phyloP scores from a whole-genome alignment of 2,888 invertebrate genomes.

The Drosophila antonietae region DNA sequence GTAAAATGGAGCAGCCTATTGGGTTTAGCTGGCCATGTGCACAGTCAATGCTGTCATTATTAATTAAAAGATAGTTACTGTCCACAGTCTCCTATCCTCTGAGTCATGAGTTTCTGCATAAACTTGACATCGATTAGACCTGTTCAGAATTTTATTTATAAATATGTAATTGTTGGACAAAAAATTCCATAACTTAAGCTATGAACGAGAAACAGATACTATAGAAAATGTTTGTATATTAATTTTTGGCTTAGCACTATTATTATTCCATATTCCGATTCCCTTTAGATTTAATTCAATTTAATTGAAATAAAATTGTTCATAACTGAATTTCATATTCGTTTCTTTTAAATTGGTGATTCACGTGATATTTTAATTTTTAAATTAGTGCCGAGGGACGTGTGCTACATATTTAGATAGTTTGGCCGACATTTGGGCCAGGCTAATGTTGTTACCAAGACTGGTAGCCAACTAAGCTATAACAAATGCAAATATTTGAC shows the following conservation, averaged over 20 bases:
- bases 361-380: not conserved
- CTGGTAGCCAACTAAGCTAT: conserved; percentile 35
- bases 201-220: not conserved
- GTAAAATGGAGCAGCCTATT: conserved; percentile 62
- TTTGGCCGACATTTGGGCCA: conserved; percentile 49
- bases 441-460: conserved; percentile 34
- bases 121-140: not conserved
- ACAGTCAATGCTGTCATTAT: conserved; percentile 37
- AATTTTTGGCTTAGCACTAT: not conserved
- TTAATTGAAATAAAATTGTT: not conserved
- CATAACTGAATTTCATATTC: not conserved
- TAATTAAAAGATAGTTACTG: conserved; percentile 43
- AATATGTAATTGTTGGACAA: too few relatives aligned
- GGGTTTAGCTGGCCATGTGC: conserved; percentile 32
- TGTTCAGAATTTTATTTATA: too few relatives aligned
- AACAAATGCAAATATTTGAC: conserved; percentile 54
- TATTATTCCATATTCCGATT: not conserved
- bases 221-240: not conserved
- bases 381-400: not conserved
- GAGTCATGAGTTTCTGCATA: not conserved
- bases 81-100: not conserved
- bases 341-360: not conserved
- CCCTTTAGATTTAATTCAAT: not conserved
- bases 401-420: conserved; percentile 22
- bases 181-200: too few relatives aligned